Conservation (phyloP, 2,797 vertebrate genomes). For the Sebastiscus tertius region DNA sequence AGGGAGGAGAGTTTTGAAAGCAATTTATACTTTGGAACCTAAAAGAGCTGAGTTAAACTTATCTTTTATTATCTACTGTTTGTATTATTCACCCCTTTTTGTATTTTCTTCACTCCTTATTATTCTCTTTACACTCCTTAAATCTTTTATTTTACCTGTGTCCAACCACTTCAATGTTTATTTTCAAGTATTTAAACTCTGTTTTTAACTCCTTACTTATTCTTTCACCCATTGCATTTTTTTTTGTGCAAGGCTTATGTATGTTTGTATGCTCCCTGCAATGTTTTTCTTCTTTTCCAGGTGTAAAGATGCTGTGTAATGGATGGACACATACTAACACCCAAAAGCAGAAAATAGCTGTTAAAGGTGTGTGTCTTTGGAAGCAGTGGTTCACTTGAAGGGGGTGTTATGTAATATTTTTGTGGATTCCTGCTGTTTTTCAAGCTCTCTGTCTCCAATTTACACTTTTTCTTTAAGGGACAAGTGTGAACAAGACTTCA, state of each 20-base stretch:
- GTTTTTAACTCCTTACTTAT: background rate
- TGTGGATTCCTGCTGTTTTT: background rate
- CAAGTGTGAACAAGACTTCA: background rate
- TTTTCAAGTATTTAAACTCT: background rate
- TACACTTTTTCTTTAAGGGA: constrained; percentile 35
- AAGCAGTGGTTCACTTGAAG: background rate
- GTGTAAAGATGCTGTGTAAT: constrained; percentile 59
- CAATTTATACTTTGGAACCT: background rate
- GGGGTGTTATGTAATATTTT: background rate
- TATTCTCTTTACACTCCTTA: background rate
- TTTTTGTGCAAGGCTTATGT: background rate
- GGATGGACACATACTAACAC: background rate
- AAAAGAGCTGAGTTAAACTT: background rate
- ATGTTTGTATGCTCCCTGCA: background rate
- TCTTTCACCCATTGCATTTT: background rate
- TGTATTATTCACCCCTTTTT: background rate
- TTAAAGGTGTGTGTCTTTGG: constrained; percentile 47
- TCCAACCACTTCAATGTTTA: background rate
- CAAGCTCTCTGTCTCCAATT: background rate
- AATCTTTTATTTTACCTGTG: background rate
- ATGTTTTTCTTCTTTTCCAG: constrained; percentile 46
- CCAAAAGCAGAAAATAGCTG: constrained; percentile 12
- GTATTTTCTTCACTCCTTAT: background rate
- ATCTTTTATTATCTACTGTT: background rate
- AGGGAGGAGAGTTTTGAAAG: background rate